Percentiles rank a stretch among this genome's conserved stretches.
Evolutionary conservation across 2,888 invertebrate genomes (phyloP).

Genomic region (Chromoteleia sp.): DNA sequence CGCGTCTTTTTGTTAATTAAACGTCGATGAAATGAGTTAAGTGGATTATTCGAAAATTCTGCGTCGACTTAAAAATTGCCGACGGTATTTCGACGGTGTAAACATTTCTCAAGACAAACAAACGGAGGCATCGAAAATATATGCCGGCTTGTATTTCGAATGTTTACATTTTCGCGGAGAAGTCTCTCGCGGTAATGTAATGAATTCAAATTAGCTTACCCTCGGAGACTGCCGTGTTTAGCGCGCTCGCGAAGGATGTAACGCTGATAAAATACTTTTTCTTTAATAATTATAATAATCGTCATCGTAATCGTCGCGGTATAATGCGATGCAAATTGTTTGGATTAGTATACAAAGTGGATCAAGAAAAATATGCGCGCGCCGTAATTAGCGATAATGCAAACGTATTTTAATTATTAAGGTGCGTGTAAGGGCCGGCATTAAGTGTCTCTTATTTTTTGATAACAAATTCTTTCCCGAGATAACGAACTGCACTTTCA

Average conservation of each 20-base stretch:
- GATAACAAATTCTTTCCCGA: constrained; percentile 11
- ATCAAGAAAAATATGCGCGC: constrained; percentile 40
- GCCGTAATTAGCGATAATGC: constrained; percentile 55
- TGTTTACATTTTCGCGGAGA: constrained; percentile 69
- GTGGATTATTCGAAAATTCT: constrained; percentile 58
- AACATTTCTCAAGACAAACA: constrained; percentile 62
- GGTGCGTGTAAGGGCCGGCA: constrained; percentile 13
- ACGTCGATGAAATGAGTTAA: constrained; percentile 39
- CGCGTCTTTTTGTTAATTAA: constrained; percentile 38
- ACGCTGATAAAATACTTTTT: constrained; percentile 66
- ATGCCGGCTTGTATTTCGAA: constrained; percentile 65
- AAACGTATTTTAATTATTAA: constrained; percentile 55
- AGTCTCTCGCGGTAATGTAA: constrained; percentile 68
- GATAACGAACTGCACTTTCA: constrained; percentile 12
- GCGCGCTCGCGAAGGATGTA: constrained; percentile 57
- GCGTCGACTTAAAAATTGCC: constrained; percentile 55
- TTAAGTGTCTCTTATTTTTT: constrained; percentile 38
- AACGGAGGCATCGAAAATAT: constrained; percentile 64
- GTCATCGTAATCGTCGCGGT: constrained; percentile 20
- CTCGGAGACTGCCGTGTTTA: constrained; percentile 58
- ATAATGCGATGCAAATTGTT: constrained; percentile 66
- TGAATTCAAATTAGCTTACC: constrained; percentile 70
- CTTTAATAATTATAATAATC: constrained; percentile 48
- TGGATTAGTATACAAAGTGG: constrained; percentile 67
- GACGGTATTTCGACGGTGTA: constrained; percentile 44